Conservation (phyloP, 1,140 invertebrate genomes). For the Paralvinella palmiformis region DNA sequence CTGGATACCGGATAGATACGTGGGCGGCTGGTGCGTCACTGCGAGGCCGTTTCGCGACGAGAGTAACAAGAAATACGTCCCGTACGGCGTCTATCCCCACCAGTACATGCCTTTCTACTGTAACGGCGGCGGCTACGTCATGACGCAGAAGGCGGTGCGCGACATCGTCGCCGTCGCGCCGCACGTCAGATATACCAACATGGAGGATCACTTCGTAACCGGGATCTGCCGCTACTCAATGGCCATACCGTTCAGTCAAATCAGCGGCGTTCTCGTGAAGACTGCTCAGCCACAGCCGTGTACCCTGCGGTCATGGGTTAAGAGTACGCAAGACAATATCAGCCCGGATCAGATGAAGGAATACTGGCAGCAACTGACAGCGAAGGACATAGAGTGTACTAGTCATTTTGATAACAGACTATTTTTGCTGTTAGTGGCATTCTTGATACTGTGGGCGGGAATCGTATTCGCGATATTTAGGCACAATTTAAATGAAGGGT, state of each 20-base stretch:
- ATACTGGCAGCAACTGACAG: no score
- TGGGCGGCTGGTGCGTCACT: conserved; percentile 16
- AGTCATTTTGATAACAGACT: no score
- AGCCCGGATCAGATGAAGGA: no score
- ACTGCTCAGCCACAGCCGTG: neutral
- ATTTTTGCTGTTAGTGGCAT: no score
- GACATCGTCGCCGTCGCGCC: conserved; percentile 9
- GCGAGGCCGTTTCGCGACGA: conserved; percentile 4
- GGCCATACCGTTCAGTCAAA: conserved; percentile 10
- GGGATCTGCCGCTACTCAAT: conserved; percentile 7
- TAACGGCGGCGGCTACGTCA: conserved; percentile 10
- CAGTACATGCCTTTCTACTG: conserved; percentile 14
- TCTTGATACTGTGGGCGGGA: no score
- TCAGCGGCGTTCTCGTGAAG: conserved; percentile 1
- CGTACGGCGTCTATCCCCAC: conserved; percentile 4
- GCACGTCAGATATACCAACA: conserved; percentile 4
- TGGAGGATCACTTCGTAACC: conserved; percentile 13
- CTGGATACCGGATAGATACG: neutral
- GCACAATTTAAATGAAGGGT: no score
- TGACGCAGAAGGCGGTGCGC: conserved; percentile 6
- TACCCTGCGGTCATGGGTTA: conserved; percentile 10
- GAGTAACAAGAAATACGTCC: conserved; percentile 15
- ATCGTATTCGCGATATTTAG: no score
- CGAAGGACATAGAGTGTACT: no score
- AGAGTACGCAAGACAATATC: conserved; percentile 12